Base-by-base conservation (phyloP, 2,888 invertebrate species). In the Allolobophora icterica region DNA sequence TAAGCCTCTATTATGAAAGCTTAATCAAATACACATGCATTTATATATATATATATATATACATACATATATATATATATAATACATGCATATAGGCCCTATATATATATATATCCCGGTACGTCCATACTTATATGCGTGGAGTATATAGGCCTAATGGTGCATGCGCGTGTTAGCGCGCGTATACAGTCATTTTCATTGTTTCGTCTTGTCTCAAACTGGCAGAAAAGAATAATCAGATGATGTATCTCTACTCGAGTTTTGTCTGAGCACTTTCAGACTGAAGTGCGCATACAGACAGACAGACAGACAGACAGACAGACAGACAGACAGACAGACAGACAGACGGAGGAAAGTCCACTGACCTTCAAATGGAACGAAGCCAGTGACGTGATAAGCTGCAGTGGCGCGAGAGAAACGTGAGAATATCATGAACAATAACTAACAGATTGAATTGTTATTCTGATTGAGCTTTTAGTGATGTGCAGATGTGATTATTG, bases 331-430 rank as follows among this genome's bases (percentile, higher is more conserved):
- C 30, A 45, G 21, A 89, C 30, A 33, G 19, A 87, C 91, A 40
- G 30, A 42, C 40, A 89, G 42, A 89, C 35, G 13, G 38, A 40
- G 33, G n/a, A 19, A 52, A 13, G 89, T 83, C n/a, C 42, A 4
- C 34, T 45, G 52, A 89, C 91, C 0, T 34, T 21, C 91, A 45
- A 21, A 45, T 89, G 34, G 89, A 89, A 89, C 89, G 52, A 71
- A 71, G 71, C 71, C 71, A 24, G 0, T 71, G 71, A n/a, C 30
- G n/a, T n/a, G 71, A 71, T 71, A 71, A 71, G n/a, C 71, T n/a
- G 30, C 30, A 71, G 11, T 71, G n/a, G 30, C 15, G 11, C n/a
- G n/a, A 71, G 30, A 71, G 1, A 30, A 13, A 11, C 71, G 6
- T 8, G n/a, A 30, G n/a, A 30, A n/a, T 30, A 13, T 71, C 71